A percentile compares a stretch with the other conserved stretches of the same genome.
phyloP scores from a whole-genome alignment of 92 coral and sea anemone species.

The Zoanthus solanderi region DNA sequence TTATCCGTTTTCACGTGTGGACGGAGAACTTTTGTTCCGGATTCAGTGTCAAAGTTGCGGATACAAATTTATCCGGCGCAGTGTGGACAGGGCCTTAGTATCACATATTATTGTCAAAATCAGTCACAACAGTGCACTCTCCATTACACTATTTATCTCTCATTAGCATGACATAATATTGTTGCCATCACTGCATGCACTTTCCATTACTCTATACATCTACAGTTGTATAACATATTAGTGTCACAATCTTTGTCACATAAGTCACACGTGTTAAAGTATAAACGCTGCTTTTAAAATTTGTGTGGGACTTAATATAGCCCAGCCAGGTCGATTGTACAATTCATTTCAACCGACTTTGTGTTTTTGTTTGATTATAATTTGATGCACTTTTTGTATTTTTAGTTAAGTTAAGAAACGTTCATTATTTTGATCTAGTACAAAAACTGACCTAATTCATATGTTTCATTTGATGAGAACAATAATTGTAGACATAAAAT shows the following conservation, averaged over 20 bases:
- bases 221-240: too few species aligned
- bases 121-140: not conserved
- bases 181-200: not conserved
- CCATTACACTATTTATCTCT: not conserved
- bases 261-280: not conserved
- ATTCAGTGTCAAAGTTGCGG: too few species aligned
- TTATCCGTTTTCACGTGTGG: too few species aligned
- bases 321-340: not conserved
- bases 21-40: too few species aligned
- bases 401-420: not conserved
- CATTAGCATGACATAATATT: not conserved
- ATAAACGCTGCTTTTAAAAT: not conserved
- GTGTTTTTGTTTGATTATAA: not conserved
- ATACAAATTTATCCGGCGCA: too few species aligned
- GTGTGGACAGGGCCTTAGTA: not conserved
- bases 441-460: not conserved
- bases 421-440: not conserved
- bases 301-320: too few species aligned
- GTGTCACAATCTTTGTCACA: not conserved
- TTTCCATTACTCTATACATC: not conserved
- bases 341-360: not conserved
- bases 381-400: not conserved
- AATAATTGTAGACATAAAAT: not conserved
- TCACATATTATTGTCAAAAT: not conserved
- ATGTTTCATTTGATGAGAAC: not conserved